Percentiles rank a stretch among this genome's conserved stretches.
Conservation (phyloP, 2,797 vertebrate genomes). For the Yasuhikotakia modesta region DNA sequence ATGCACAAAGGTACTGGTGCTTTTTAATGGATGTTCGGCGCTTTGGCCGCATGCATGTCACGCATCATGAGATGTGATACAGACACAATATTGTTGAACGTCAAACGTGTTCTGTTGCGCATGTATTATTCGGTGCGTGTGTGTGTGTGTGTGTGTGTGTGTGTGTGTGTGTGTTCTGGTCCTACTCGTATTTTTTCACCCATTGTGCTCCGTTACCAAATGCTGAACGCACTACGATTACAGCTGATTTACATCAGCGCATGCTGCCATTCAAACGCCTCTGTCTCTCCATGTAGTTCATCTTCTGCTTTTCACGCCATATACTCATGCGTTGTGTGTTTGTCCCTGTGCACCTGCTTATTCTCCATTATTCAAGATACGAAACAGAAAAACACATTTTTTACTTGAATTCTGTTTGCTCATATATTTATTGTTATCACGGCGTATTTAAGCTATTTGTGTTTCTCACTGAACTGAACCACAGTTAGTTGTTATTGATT, state of each 20-base stretch:
- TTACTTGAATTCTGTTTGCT: not conserved
- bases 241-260: slow-evolving; percentile 11
- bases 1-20: slow-evolving; percentile 83
- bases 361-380: not conserved
- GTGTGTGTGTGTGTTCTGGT: not conserved
- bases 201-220: not conserved
- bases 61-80: not conserved
- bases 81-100: not conserved
- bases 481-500: not conserved
- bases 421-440: not conserved
- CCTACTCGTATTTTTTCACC: not conserved
- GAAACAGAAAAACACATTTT: not conserved
- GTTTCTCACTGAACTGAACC: not conserved
- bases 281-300: not conserved
- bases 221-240: not conserved
- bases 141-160: not conserved
- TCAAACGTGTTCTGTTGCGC: not conserved
- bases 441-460: not conserved
- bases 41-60: not conserved
- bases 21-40: slow-evolving; percentile 1
- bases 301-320: not conserved
- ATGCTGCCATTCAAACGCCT: not conserved
- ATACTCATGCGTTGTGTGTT: not conserved
- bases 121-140: not conserved
- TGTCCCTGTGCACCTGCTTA: not conserved